A percentile compares a stretch with the other conserved stretches of the same genome.
Evolutionary conservation across 2,888 invertebrate species (phyloP).

Genomic region (Microctonus brassicae): DNA sequence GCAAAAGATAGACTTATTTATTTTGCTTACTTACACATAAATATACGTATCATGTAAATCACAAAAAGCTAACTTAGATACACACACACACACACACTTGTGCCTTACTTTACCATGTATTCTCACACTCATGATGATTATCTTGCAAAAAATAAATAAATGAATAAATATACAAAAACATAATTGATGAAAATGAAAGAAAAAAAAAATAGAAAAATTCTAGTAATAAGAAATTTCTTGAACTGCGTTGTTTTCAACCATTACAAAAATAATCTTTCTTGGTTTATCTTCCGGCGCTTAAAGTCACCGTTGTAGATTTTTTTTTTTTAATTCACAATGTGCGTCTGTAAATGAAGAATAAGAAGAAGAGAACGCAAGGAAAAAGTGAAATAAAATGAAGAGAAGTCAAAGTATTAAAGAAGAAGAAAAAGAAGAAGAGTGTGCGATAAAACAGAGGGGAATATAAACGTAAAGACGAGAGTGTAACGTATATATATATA

Average conservation of each 20-base stretch:
- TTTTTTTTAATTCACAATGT: constrained; percentile 9
- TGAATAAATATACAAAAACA: neutral
- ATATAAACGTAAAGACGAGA: constrained; percentile 49
- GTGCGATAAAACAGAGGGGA: constrained; percentile 22
- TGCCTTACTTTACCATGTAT: too few relatives aligned
- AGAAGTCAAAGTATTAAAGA: neutral
- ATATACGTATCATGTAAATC: too few relatives aligned
- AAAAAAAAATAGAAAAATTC: neutral
- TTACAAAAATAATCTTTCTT: neutral
- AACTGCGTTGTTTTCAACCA: neutral
- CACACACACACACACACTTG: too few relatives aligned
- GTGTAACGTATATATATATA: constrained; percentile 25
- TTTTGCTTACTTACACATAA: too few relatives aligned
- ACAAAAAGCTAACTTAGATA: too few relatives aligned
- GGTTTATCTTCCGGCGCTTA: constrained; percentile 9
- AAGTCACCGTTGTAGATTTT: constrained; percentile 16
- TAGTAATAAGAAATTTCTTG: neutral
- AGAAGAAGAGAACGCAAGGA: constrained; percentile 22
- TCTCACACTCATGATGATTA: too few relatives aligned
- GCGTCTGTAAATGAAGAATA: constrained; percentile 1
- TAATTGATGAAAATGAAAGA: neutral
- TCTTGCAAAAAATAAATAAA: neutral
- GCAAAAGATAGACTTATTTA: neutral
- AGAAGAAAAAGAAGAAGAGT: constrained; percentile 32
- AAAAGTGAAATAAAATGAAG: constrained; percentile 10